Conservation (phyloP, 2,113 vertebrate species). For the Sisor rabdophorus region DNA sequence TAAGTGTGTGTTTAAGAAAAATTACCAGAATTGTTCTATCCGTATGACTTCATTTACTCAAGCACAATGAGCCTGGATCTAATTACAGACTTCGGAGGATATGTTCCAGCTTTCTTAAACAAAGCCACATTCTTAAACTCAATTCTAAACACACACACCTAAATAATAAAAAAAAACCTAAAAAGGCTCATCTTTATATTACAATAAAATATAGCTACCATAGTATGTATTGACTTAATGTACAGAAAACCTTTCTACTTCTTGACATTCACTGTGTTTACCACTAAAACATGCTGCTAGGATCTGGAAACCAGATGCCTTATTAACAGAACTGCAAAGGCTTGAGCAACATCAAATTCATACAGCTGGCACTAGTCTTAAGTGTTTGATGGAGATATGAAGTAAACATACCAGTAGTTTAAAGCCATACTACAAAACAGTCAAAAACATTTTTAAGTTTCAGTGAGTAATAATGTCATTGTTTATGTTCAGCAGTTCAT, state of each 20-base stretch:
- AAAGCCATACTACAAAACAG: neutral
- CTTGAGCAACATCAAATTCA: neutral
- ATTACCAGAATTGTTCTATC: neutral
- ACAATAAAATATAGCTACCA: too few species aligned
- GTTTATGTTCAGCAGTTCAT: too few species aligned
- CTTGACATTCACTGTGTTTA: neutral
- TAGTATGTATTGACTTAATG: neutral
- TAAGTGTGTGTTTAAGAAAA: too few species aligned
- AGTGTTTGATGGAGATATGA: neutral
- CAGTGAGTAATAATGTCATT: neutral
- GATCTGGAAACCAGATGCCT: slow-evolving; percentile 23
- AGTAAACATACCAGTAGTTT: neutral
- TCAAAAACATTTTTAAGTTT: neutral
- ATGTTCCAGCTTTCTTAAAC: slow-evolving; percentile 1
- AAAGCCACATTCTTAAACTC: neutral
- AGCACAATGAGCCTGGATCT: neutral
- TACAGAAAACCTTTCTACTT: neutral
- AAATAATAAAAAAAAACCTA: neutral
- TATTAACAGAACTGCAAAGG: neutral
- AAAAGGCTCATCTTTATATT: neutral
- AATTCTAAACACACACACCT: neutral
- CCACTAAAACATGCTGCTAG: neutral
- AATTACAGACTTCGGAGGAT: slow-evolving; percentile 2
- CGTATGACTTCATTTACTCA: slow-evolving; percentile 5
- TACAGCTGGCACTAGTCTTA: neutral